Evolutionary conservation across 2,797 vertebrate genomes (phyloP).

Genomic region (Valencia hispanica): DNA sequence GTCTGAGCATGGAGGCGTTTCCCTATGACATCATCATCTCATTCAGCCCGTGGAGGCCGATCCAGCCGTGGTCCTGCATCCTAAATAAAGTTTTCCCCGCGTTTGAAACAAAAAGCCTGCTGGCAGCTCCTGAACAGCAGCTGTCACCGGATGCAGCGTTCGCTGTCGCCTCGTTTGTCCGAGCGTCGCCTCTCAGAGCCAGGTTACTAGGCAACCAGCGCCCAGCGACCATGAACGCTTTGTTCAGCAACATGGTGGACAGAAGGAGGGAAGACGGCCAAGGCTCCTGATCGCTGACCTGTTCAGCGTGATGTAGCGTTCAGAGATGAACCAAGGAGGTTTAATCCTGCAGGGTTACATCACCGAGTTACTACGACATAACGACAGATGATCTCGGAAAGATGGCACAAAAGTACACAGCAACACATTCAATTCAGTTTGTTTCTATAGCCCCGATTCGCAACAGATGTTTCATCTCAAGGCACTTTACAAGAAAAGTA

Average conservation of each 20-base stretch:
- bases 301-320: not conserved
- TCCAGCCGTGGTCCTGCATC: slow-evolving; percentile 20
- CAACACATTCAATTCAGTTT: not conserved
- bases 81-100: slow-evolving; percentile 54
- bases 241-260: slow-evolving; percentile 20
- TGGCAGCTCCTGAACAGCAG: slow-evolving; percentile 22
- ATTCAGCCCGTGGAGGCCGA: not conserved
- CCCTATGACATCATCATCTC: slow-evolving; percentile 21
- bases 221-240: slow-evolving; percentile 49
- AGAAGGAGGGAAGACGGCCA: not conserved
- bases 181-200: slow-evolving; percentile 21
- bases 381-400: not conserved
- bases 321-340: not conserved
- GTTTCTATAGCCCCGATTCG: too few relatives aligned
- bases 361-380: not conserved
- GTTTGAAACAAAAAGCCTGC: slow-evolving; percentile 42
- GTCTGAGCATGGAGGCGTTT: not conserved
- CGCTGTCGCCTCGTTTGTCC: slow-evolving; percentile 20
- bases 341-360: not conserved
- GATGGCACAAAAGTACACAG: not conserved
- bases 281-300: not conserved
- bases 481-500: too few relatives aligned
- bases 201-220: slow-evolving; percentile 56
- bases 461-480: too few relatives aligned
- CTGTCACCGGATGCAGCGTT: slow-evolving; percentile 15